These are phyloP conservation scores for Morus bassanus DNA, from an alignment of 2,797 vertebrate genomes.

Conservation along the genomic window DNA sequence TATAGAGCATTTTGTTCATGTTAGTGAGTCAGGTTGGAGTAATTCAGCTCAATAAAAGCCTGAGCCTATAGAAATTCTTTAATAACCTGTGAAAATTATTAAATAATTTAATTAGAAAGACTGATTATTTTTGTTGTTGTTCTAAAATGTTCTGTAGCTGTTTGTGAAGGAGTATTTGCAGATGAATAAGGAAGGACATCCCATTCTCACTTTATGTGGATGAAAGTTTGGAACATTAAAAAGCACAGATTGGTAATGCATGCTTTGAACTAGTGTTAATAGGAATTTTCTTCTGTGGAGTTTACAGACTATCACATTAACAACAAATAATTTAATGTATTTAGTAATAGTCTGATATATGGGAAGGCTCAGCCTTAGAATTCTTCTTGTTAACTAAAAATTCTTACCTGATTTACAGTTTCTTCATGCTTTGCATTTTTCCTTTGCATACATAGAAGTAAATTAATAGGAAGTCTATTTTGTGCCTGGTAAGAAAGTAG, in stretches of 20 bases:
- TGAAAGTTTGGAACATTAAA: not conserved
- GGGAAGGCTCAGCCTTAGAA: not conserved
- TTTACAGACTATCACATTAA: not conserved
- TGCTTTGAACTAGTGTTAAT: constrained; percentile 2
- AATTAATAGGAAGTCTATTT: not conserved
- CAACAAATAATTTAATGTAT: not conserved
- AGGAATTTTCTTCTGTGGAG: not conserved
- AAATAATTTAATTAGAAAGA: not conserved
- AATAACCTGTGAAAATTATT: not conserved
- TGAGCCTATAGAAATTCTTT: not conserved
- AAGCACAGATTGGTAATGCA: not conserved
- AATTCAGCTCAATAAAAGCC: not conserved
- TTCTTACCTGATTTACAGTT: not conserved
- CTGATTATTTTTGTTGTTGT: not conserved
- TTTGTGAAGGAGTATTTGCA: not conserved
- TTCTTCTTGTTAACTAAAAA: not conserved
- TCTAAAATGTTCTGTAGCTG: not conserved
- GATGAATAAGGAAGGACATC: not conserved
- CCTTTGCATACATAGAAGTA: not conserved
- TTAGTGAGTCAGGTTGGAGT: not conserved
- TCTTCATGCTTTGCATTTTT: not conserved
- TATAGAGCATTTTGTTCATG: not conserved
- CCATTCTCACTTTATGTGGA: not conserved
- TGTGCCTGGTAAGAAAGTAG: not conserved
- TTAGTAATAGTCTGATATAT: not conserved